A percentile compares a stretch with the other conserved stretches of the same genome.
These are phyloP conservation scores for Zalophus californianus DNA, from an alignment of 2,797 vertebrate genomes.

Conservation along the genomic window DNA sequence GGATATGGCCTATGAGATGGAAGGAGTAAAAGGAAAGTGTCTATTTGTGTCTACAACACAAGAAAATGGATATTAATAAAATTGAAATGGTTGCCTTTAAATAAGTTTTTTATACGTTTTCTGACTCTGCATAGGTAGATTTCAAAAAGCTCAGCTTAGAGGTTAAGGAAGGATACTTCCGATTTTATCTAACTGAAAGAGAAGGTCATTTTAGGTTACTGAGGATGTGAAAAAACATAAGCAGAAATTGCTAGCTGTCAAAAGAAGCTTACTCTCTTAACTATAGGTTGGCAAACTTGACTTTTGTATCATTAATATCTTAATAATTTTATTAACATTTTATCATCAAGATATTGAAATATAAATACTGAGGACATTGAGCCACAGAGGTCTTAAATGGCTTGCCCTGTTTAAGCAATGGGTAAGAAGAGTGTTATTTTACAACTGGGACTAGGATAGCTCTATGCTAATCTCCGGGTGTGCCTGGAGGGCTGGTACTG, in stretches of 20 bases:
- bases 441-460: not conserved
- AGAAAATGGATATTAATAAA: not conserved
- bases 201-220: constrained; percentile 7
- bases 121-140: not conserved
- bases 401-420: not conserved
- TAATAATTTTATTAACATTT: not conserved
- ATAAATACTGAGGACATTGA: not conserved
- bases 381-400: not conserved
- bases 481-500: not conserved
- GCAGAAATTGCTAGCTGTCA: not conserved
- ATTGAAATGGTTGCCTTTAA: not conserved
- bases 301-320: not conserved
- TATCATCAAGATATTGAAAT: constrained; percentile 31
- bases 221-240: not conserved
- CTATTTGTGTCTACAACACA: constrained; percentile 53
- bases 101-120: not conserved
- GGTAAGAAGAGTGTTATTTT: not conserved
- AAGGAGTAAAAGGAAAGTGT: constrained; percentile 9
- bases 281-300: not conserved
- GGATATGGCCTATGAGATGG: not conserved
- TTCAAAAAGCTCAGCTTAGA: not conserved
- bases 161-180: not conserved
- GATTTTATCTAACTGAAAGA: constrained; percentile 11
- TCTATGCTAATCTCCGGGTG: not conserved
- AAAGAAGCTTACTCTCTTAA: not conserved